Conservation (phyloP, 1,140 invertebrate genomes). For the Samia ricini region DNA sequence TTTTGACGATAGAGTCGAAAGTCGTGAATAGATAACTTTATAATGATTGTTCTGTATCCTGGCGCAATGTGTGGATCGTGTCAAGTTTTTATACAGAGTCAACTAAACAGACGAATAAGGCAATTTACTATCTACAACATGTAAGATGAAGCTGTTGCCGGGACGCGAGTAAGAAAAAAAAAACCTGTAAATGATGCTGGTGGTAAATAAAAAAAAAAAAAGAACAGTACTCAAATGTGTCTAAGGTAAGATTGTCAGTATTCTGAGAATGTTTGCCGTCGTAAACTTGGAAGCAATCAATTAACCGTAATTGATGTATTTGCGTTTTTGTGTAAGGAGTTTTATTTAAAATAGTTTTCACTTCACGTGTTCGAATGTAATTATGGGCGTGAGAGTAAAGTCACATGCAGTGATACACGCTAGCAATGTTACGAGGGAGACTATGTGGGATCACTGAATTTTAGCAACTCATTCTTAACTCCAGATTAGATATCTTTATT, state of each 20-base stretch:
- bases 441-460: no score
- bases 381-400: no score
- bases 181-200: conserved; percentile 28
- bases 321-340: neutral
- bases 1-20: neutral
- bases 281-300: conserved; percentile 13
- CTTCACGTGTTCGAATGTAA: no score
- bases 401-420: no score
- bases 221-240: conserved; percentile 15
- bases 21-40: neutral
- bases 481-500: no score
- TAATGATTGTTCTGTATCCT: conserved; percentile 11
- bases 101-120: conserved; percentile 30
- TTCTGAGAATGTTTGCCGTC: conserved; percentile 15
- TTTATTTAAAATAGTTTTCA: no score
- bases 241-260: conserved; percentile 17
- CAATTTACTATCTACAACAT: conserved; percentile 31
- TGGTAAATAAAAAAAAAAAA: conserved; percentile 11
- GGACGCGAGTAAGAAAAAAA: conserved; percentile 22
- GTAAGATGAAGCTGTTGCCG: conserved; percentile 32
- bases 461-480: no score
- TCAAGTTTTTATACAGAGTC: conserved; percentile 22
- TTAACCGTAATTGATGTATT: conserved; percentile 21
- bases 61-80: conserved; percentile 14
- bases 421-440: no score